Base-by-base conservation (phyloP, 1,140 invertebrate species). In the Zaprionus tsacasi region DNA sequence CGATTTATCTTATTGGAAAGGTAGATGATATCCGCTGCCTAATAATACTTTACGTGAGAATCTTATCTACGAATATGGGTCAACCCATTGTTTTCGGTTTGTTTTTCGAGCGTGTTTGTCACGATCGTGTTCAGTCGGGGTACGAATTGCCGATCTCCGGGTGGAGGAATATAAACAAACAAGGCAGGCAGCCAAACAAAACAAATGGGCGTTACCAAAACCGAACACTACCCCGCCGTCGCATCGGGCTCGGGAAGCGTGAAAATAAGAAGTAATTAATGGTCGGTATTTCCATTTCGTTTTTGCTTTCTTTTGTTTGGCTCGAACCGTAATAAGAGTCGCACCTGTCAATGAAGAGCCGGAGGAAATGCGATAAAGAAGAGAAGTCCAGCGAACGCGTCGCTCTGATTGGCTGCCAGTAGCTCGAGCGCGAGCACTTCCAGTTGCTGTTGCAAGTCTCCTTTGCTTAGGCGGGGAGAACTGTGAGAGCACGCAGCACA, bases 301-400 rank as follows among this genome's bases (percentile, higher is more conserved):
- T 89, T 87, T 81, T 89, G 69, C 71, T 85, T 82, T 82, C 66
- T 72, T 88, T 88, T 74, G 72, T 79, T 76, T 82, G 69, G 82
- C 59, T 58, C 61, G 17, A 60, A 70, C 40, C 15, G 43, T 45
- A 57, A 75, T 70, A 65, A 78, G 68, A 81, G 64, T 87, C 85
- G 77, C 85, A 89, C 83, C 85, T 88, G 83, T 88, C 83, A 76
- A 82, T 67, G 69, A 50, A 69, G 43, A 35, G 35, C 11, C 57
- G 43, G 55, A 58, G 55, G 45, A 60, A 68, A 48, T 57, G 35
- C 30, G 57, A 38, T 68, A 36, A 58, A 70, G 43, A 70, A 75
- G 59, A 64, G 58, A 48, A 57, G 40, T 11, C 38, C 10, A 69
- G 35, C 52, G 40, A 43, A 78, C 40, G 70, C 30, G 33, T 13